Percentiles rank a stretch among this genome's conserved stretches.
Conservation (phyloP, 2,888 invertebrate species). For the Drosophila tanythrix region DNA sequence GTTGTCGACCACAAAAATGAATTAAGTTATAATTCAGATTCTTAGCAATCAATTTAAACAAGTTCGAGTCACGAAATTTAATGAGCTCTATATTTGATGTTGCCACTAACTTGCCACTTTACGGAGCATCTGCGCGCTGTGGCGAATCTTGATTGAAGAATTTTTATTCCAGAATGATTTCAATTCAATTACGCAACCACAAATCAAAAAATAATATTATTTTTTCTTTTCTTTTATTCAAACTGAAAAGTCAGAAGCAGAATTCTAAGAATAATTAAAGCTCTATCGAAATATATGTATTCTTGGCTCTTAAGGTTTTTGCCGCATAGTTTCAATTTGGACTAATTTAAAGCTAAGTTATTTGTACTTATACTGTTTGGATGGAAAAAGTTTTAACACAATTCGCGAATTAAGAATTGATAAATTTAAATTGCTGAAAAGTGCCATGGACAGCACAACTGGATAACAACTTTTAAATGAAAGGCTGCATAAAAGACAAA, state of each 20-base stretch:
- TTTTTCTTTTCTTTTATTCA: neutral
- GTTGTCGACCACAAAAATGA: conserved; percentile 19
- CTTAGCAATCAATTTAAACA: neutral
- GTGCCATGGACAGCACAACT: neutral
- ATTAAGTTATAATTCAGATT: conserved; percentile 23
- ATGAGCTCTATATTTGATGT: neutral
- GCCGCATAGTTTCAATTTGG: neutral
- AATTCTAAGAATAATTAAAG: neutral
- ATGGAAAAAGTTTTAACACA: neutral
- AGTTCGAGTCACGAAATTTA: neutral
- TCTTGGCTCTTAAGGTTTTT: neutral
- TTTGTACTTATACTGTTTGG: neutral
- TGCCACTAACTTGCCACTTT: neutral
- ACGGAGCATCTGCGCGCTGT: neutral
- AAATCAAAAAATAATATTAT: neutral
- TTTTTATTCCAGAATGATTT: neutral
- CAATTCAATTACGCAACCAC: neutral
- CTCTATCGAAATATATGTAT: neutral
- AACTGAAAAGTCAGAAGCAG: neutral
- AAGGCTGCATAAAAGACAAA: neutral
- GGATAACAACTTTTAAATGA: neutral
- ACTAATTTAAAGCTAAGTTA: neutral
- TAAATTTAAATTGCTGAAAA: neutral
- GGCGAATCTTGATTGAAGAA: neutral
- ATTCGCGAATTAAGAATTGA: neutral